These are phyloP conservation scores for Microctonus aethiopoides DNA, from an alignment of 2,888 invertebrate genomes.

Conservation along the genomic window DNA sequence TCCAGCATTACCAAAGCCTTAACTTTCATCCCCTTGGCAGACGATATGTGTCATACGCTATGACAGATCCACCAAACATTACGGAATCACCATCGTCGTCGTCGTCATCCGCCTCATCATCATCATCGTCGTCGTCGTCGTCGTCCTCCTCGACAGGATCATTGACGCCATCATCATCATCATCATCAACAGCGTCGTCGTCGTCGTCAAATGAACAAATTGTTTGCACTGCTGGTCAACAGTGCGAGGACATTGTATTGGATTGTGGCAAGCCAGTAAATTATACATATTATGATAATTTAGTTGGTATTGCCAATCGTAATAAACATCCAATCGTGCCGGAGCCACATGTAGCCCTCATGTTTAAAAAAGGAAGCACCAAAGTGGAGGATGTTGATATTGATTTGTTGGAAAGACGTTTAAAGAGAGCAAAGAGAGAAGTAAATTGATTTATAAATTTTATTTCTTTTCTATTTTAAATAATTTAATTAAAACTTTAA, in stretches of 20 bases:
- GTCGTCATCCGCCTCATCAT: slow-evolving; percentile 23
- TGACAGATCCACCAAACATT: slow-evolving; percentile 58
- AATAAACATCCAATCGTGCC: slow-evolving; percentile 86
- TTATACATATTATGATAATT: slow-evolving; percentile 89
- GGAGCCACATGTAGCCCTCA: slow-evolving; percentile 82
- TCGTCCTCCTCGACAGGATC: too few species aligned
- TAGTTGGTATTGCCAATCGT: slow-evolving; percentile 86
- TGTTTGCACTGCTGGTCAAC: slow-evolving; percentile 55
- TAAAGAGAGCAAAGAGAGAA: slow-evolving; percentile 83
- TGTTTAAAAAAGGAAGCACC: slow-evolving; percentile 77
- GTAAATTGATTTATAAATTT: slow-evolving; percentile 55
- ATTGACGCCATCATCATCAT: too few species aligned
- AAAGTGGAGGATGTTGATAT: slow-evolving; percentile 78
- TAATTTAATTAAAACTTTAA: too few species aligned
- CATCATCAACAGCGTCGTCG: too few species aligned
- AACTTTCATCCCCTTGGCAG: slow-evolving; percentile 64
- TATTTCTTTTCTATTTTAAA: too few species aligned
- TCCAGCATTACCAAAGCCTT: slow-evolving; percentile 63
- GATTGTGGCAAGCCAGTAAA: slow-evolving; percentile 89
- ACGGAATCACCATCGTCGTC: slow-evolving; percentile 45
- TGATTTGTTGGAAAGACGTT: slow-evolving; percentile 77
- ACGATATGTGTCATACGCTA: slow-evolving; percentile 61
- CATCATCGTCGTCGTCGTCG: too few species aligned
- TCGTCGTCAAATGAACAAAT: slow-evolving; percentile 47
- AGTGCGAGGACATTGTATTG: slow-evolving; percentile 74